Conservation (phyloP, 1,140 invertebrate genomes). For the Acyrthosiphon pisum region DNA sequence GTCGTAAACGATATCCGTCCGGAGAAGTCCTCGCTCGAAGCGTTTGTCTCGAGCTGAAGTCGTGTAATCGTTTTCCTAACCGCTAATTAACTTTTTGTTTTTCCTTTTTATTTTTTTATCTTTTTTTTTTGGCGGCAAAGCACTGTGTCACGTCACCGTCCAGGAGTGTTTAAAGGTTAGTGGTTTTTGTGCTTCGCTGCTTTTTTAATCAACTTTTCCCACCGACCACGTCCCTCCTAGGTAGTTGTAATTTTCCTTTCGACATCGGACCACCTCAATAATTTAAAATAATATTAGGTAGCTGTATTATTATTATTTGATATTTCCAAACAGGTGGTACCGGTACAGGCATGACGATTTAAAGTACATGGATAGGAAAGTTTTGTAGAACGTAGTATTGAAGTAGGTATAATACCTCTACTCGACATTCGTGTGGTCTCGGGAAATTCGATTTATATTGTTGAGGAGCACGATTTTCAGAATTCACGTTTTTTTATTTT, state of each 20-base stretch:
- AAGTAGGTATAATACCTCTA: no score
- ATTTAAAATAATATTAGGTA: neutral
- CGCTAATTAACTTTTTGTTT: neutral
- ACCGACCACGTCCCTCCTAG: neutral
- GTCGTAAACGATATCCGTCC: neutral
- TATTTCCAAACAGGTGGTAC: neutral
- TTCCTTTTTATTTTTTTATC: neutral
- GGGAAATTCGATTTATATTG: neutral
- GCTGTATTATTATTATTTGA: neutral
- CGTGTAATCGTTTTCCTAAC: neutral
- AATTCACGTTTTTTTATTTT: neutral
- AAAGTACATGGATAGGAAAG: neutral
- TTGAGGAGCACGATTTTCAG: neutral
- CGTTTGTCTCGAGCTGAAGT: neutral
- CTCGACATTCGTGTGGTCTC: no score
- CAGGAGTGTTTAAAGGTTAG: slow-evolving; percentile 5
- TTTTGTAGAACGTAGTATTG: no score
- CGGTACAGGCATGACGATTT: neutral
- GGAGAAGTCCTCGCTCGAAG: neutral
- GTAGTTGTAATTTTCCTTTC: neutral
- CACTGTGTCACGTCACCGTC: neutral
- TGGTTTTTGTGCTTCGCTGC: neutral
- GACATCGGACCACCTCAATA: neutral
- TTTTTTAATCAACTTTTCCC: neutral
- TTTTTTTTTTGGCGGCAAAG: slow-evolving; percentile 4